phyloP scores from a whole-genome alignment of 2,888 invertebrate genomes.

The Xiphydria camelus region DNA sequence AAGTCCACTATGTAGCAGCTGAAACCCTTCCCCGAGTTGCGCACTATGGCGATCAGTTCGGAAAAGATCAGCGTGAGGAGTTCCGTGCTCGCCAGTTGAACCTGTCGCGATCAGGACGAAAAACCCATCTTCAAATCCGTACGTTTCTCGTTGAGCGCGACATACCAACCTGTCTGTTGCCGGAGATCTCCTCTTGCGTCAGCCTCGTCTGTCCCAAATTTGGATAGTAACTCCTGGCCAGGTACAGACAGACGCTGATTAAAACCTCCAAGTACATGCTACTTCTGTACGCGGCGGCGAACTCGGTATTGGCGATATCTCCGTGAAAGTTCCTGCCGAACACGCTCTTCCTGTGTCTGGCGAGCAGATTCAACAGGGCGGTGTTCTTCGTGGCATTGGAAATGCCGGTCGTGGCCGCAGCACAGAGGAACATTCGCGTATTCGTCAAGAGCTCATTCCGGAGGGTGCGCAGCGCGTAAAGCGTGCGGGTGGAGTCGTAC shows the following conservation, averaged over 20 bases:
- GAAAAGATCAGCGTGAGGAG: constrained; percentile 72
- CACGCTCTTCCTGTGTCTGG: constrained; percentile 78
- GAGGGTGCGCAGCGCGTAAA: constrained; percentile 76
- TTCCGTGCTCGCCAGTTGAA: constrained; percentile 76
- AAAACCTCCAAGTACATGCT: constrained; percentile 82
- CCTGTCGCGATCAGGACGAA: too few species aligned
- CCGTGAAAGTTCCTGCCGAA: constrained; percentile 71
- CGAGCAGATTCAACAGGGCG: constrained; percentile 66
- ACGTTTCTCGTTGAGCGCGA: too few species aligned
- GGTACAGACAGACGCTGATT: constrained; percentile 76
- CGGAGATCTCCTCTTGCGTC: constrained; percentile 70
- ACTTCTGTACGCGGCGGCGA: constrained; percentile 71
- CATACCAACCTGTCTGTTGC: constrained; percentile 66
- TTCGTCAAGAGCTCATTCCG: constrained; percentile 72
- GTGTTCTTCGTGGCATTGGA: constrained; percentile 62
- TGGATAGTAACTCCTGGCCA: constrained; percentile 77
- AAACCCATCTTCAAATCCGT: too few species aligned
- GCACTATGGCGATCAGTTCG: constrained; percentile 73
- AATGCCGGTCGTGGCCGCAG: constrained; percentile 75
- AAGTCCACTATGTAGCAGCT: constrained; percentile 77
- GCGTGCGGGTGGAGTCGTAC: constrained; percentile 73
- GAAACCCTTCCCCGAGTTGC: constrained; percentile 76
- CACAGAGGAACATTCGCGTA: constrained; percentile 73
- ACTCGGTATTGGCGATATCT: constrained; percentile 66
- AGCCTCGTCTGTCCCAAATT: constrained; percentile 70